These are phyloP conservation scores for Thalassarche chlororhynchos DNA, from an alignment of 2,113 vertebrate species.

Conservation along the genomic window DNA sequence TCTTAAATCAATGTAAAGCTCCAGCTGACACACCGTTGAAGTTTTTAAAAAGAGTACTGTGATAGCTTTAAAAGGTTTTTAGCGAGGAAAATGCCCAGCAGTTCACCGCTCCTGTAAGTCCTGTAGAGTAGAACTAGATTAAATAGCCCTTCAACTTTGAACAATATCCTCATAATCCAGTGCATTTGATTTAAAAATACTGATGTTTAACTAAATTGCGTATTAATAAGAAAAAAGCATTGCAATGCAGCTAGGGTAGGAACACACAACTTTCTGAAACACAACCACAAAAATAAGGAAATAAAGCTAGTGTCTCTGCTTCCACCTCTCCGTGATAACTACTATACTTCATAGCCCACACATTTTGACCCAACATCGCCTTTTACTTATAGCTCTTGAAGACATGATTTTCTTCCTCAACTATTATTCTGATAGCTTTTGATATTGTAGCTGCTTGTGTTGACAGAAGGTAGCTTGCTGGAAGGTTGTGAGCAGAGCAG, in stretches of 20 bases:
- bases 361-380: not conserved
- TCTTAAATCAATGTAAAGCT: not conserved
- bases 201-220: rapidly evolving
- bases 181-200: not conserved
- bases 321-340: not conserved
- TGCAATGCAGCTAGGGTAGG: not conserved
- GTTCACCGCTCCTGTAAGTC: rapidly evolving
- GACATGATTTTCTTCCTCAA: not conserved
- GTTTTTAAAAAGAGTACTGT: not conserved
- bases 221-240: not conserved
- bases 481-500: not conserved
- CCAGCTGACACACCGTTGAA: rapidly evolving
- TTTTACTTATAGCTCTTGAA: not conserved
- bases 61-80: not conserved
- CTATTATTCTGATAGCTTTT: not conserved
- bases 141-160: not conserved
- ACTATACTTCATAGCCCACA: not conserved
- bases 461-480: not conserved
- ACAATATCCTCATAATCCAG: not conserved
- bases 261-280: not conserved
- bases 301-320: not conserved
- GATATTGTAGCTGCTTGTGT: not conserved
- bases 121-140: not conserved
- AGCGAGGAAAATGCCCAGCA: not conserved
- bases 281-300: not conserved